Base-by-base conservation (phyloP, 1,140 invertebrate species). In the Periplaneta americana region DNA sequence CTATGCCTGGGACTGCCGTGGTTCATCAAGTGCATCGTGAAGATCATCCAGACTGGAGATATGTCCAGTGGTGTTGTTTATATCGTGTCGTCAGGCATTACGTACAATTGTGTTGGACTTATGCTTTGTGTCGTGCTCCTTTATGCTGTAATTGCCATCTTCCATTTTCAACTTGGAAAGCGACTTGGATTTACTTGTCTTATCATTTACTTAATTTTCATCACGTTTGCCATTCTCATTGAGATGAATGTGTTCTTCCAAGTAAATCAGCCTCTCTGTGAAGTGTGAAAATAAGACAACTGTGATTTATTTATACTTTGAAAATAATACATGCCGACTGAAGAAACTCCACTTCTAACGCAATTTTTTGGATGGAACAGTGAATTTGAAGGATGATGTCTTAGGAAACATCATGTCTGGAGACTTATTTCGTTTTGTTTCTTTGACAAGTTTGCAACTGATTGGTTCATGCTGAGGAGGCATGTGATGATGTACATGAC, bases 1-100 rank as follows among this genome's bases (percentile, higher is more conserved):
- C 89, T 97, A n/a, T 96, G 95, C n/a, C 87, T 97, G 17, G 95
- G 95, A 3, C 84, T 96, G 18, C 96, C 96, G 0, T 97, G 96
- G 96, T 91, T 95, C 8, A 93, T 96, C 74, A 95, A 93, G 84
- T 93, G 92, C 5, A 86, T 94, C 74, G 88, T 92, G 74, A 87
- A 91, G 18, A 87, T 89, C 1, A 87, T 83, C 0, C 85, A 90
- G n/a, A 88, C 91, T 5, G 76, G 28, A 17, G 37, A 18, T 83
- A 88, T 1, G 80, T 85, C 1, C 22, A 34, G 36, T 18, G 84
- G 88, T 0, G 88, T 85, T 31, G 88, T 92, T 0, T 81, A 85
- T 33, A 92, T 92, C 76, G 88, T 90, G 34, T 94, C 92, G 0
- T 88, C 88, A 31, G 80, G 82, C 11, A 15, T 95, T 17, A 90